Base-by-base conservation (phyloP, 2,888 invertebrate species). In the Cryptus armator region DNA sequence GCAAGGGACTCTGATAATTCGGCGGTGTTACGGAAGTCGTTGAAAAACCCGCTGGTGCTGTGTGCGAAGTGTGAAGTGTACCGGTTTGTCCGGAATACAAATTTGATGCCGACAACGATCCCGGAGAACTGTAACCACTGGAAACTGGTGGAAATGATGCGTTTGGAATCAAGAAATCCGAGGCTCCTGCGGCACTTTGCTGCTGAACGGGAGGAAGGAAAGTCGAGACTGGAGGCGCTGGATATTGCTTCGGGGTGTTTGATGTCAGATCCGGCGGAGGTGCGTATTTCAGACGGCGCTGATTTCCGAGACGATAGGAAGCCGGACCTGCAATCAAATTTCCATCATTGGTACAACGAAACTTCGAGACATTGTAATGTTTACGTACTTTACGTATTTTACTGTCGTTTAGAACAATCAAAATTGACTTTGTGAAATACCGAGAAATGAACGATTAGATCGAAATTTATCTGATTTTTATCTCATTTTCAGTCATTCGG, bases 281-380 rank as follows among this genome's bases (percentile, higher is more conserved):
- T 0, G 97, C 97, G 93, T 98, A 97, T 4, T 95, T 94, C 90
- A 97, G 96, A 91, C 96, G 96, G 88, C 95, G 95, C 88, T 95
- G 95, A 4, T 96, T 96, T 0, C 96, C 94, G 78, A 97, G 95
- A 48, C 97, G 95, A 93, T 96, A 97, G 56, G 92, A 93, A 1
- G 89, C 87, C 32, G 88, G 53, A 32, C 91, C 92, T 92, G 83
- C 7, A 89, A 90, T 14, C 16, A 67, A 70, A 74, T 62, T 79
- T 67, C 59, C 29, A 48, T 16, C 51, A 6, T 37, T 37, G 0
- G 3, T 6, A 37, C 37, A 19, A 19, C 19, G 19, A 19, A 19
- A 19, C 19, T 19, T 19, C 19, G 19, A 19, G 19, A 19, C 19
- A 19, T 19, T 19, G 0, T 19, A 19, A 19, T 19, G 1, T 19